Evolutionary conservation across 2,113 vertebrate species (phyloP).

Genomic region (Malurus cyaneus): DNA sequence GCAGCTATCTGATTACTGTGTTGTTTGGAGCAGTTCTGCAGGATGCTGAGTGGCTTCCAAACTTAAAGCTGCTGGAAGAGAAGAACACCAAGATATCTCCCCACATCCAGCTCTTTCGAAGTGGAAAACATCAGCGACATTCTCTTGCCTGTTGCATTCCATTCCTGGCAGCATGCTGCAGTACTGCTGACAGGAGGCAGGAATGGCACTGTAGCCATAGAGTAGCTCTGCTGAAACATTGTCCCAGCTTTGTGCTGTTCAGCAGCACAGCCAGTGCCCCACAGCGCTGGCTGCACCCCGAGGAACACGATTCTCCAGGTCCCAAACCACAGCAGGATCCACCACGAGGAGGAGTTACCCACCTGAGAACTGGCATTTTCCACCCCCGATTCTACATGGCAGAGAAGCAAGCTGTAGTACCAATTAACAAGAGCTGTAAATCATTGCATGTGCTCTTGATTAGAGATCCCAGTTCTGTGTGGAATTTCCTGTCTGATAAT

Average conservation of each 20-base stretch:
- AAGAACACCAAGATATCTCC: neutral
- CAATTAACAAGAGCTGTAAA: neutral
- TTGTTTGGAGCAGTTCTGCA: neutral
- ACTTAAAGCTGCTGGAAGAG: neutral
- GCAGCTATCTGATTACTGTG: neutral
- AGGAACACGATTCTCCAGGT: neutral
- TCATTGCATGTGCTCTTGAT: neutral
- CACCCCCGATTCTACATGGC: neutral
- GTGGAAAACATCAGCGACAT: fast-evolving
- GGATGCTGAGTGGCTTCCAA: neutral
- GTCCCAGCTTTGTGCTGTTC: fast-evolving
- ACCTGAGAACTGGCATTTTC: neutral
- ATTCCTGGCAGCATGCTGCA: neutral
- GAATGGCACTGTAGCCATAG: neutral
- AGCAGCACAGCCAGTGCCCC: fast-evolving
- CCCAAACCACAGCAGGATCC: neutral
- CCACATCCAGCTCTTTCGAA: neutral
- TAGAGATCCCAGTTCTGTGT: neutral
- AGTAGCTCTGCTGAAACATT: neutral
- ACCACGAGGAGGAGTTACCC: neutral
- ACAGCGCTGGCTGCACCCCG: neutral
- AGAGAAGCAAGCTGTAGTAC: neutral
- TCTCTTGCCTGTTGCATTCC: neutral
- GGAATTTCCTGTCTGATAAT: constrained; percentile 10
- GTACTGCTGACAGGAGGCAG: neutral